Evolutionary conservation across 1,140 invertebrate species (phyloP).

Genomic region (Eueides isabella): DNA sequence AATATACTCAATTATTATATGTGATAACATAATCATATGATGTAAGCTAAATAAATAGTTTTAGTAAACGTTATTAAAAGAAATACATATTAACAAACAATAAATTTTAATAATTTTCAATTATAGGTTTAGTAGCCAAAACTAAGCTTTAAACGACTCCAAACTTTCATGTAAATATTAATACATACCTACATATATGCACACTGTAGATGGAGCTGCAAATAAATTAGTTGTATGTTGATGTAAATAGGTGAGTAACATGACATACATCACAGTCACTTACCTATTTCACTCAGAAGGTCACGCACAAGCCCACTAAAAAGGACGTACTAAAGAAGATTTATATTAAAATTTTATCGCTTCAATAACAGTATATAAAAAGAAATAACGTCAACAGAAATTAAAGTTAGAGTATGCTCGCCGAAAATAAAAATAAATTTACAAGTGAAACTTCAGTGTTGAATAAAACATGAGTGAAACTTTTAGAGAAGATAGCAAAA

Average conservation of each 20-base stretch:
- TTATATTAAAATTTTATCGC: neutral
- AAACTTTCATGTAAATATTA: no score
- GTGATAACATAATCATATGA: no score
- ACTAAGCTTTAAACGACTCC: no score
- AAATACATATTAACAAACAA: no score
- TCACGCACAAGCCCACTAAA: neutral
- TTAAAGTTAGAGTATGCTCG: slow-evolving; percentile 4
- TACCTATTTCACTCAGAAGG: neutral
- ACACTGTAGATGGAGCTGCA: no score
- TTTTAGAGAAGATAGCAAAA: neutral
- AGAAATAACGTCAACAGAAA: slow-evolving; percentile 4
- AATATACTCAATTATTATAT: no score
- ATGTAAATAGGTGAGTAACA: neutral
- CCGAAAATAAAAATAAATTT: slow-evolving; percentile 8
- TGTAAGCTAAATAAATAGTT: no score
- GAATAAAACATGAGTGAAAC: slow-evolving; percentile 5
- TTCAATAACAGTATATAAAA: slow-evolving; percentile 1
- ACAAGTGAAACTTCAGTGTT: slow-evolving; percentile 8
- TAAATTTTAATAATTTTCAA: no score
- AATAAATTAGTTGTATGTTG: neutral
- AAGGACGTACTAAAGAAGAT: neutral
- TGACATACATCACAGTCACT: neutral
- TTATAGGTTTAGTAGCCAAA: no score
- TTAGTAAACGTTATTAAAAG: no score
- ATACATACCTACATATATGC: no score